Evolutionary conservation across 2,888 invertebrate species (phyloP), one percentile per base, ranked within the genome.

Genomic region (Andrena trimmerana): DNA sequence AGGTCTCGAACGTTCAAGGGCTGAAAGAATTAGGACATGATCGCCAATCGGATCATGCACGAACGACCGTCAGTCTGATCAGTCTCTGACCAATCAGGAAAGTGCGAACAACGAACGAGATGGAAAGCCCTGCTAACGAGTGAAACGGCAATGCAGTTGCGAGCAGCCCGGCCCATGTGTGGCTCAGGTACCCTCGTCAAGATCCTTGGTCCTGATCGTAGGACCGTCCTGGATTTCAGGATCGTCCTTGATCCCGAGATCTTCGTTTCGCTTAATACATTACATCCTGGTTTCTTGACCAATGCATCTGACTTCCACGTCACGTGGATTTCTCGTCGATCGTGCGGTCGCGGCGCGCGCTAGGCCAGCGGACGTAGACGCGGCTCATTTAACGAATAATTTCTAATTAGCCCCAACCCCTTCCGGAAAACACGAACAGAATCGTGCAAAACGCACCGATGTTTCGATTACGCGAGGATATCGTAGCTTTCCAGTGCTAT

Each of bases 41-140:
- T 86, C 89, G 86, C 74, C 76, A 86, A 81, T 78, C 86, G 86
- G 79, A 85, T 89, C 85, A 88, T 88, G 87, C 81, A 83, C 70
- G 84, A 69, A 85, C 87, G 90, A 88, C 68, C 86, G 86, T 78
- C 86, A 84, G 86, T 88, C 90, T 90, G 88, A 89, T 90, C 83
- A 89, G 81, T 87, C 78, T 88, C 89, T 93, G 91, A 91, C 92
- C 90, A 93, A 92, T 92, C 94, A 95, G 95, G 95, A 92, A 95
- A 95, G 91, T 95, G 94, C 94, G 95, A 95, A 92, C 95, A 95
- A 90, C 95, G 95, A 86, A 95, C 95, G 86, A 95, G 95, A 92
- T 95, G 95, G 95, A 92, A 92, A 93, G 90, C 90, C 91, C 91
- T 92, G 91, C 92, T 93, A 91, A 93, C 92, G 90, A 93, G 92